Base-by-base conservation (phyloP, 2,113 vertebrate genomes). In the Tapirus terrestris region DNA sequence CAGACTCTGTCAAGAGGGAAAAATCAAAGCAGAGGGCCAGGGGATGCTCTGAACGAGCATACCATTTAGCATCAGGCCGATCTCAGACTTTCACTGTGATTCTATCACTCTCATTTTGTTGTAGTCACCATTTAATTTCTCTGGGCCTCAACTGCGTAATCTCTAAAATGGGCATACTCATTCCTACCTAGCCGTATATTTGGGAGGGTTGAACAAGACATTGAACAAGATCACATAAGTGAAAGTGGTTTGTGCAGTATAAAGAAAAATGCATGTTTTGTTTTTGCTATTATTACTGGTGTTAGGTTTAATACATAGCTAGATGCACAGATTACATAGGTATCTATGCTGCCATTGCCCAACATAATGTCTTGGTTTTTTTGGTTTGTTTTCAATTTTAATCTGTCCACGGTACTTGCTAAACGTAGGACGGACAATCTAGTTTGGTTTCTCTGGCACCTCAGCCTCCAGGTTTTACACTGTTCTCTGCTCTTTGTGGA, bases 31-130 rank as follows among this genome's bases (percentile, higher is more conserved):
- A 21, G 13, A 75, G n/a, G 29, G 6, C 25, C 70, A 70, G 10
- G 1, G 8, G 1, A 18, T 36, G 4, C 21, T 76, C 29, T 75
- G 39, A 63, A 43, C 3, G 63, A 29, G 2, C 0, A 6, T 63
- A 6, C 39, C n/a, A 1, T 39, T 89, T 51, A 75, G 20, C 39
- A 12, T 87, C 39, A 83, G 63, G 79, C 36, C 79, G 56, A 36
- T 12, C 51, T 60, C 21, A 3, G 3, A 27, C 3, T 82, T 10
- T 23, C 5, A 20, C 0, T 51, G 33, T 20, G 68, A 60, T 43
- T 81, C 18, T 73, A 16, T 73, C 61, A 48, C 39, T 58, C 10
- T 93, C 17, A 60, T 43, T 81, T 72, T 75, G 12, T 77, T 25
- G 25, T 73, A 13, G 31, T 31, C 14, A 20, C n/a, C 16, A 72